Conservation (phyloP, 2,113 vertebrate genomes). For the Tupaia chinensis region DNA sequence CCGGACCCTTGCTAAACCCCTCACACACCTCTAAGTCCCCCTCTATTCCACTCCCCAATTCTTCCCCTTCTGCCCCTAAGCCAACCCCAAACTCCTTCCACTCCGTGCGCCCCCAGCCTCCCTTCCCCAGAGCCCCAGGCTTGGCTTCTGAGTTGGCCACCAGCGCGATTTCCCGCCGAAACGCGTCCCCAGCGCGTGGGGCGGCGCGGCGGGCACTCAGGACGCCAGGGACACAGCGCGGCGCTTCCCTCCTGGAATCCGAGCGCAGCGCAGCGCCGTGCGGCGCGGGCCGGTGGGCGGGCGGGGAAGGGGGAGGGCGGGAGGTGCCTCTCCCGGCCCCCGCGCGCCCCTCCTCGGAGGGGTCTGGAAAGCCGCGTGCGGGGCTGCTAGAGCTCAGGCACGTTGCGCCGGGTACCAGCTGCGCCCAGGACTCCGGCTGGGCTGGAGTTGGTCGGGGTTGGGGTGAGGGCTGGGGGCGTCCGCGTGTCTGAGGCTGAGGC, state of each 20-base stretch:
- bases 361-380: not conserved
- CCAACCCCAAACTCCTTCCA: not conserved
- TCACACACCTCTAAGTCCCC: not conserved
- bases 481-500: not conserved
- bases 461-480: too few relatives aligned
- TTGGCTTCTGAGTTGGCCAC: not conserved
- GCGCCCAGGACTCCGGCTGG: not conserved
- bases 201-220: slow-evolving; percentile 84
- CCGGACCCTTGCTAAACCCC: not conserved
- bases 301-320: not conserved
- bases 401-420: not conserved
- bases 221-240: slow-evolving; percentile 82
- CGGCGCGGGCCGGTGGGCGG: slow-evolving; percentile 45
- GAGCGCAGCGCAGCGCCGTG: not conserved
- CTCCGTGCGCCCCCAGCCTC: not conserved
- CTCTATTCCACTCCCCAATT: not conserved
- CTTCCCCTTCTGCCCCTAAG: not conserved
- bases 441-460: not conserved
- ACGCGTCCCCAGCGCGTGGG: not conserved
- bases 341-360: not conserved
- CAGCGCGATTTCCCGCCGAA: slow-evolving; percentile 74
- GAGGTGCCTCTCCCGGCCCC: not conserved
- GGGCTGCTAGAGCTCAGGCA: not conserved
- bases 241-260: slow-evolving; percentile 80
- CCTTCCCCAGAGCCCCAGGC: not conserved